Percentiles rank a stretch among this genome's conserved stretches.
These are phyloP conservation scores for Bagarius yarrelli DNA, from an alignment of 2,113 vertebrate species.

Conservation along the genomic window DNA sequence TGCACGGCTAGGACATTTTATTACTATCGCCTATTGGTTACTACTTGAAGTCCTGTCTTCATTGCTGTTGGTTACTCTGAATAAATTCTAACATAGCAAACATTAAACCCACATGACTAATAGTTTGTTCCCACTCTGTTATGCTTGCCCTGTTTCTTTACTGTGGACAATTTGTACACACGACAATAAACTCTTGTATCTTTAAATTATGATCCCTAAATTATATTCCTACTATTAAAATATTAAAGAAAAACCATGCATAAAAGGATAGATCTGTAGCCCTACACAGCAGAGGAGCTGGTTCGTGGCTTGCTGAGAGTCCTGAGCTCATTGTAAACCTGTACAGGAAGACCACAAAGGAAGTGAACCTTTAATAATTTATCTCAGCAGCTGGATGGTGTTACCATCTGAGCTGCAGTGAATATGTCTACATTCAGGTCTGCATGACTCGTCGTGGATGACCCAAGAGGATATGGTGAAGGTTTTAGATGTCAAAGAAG, in stretches of 20 bases:
- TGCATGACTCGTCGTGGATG: not conserved
- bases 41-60: too few species aligned
- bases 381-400: slow-evolving; percentile 24
- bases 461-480: slow-evolving; percentile 16
- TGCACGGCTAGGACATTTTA: too few species aligned
- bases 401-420: slow-evolving; percentile 31
- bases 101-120: too few species aligned
- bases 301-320: slow-evolving; percentile 21
- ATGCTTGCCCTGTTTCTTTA: too few species aligned
- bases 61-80: too few species aligned
- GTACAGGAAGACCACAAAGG: slow-evolving; percentile 25
- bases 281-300: not conserved
- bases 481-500: slow-evolving; percentile 23
- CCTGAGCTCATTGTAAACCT: slow-evolving; percentile 20
- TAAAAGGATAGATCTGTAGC: slow-evolving; percentile 20
- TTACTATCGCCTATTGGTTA: too few species aligned
- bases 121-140: too few species aligned
- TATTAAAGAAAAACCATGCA: slow-evolving; percentile 33
- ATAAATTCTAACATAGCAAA: too few species aligned
- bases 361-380: slow-evolving; percentile 42
- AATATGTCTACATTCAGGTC: slow-evolving; percentile 28
- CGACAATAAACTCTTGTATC: too few species aligned
- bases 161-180: too few species aligned
- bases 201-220: too few species aligned
- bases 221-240: slow-evolving; percentile 22